Evolutionary conservation across 2,113 vertebrate species (phyloP).

Genomic region (Pionites leucogaster): DNA sequence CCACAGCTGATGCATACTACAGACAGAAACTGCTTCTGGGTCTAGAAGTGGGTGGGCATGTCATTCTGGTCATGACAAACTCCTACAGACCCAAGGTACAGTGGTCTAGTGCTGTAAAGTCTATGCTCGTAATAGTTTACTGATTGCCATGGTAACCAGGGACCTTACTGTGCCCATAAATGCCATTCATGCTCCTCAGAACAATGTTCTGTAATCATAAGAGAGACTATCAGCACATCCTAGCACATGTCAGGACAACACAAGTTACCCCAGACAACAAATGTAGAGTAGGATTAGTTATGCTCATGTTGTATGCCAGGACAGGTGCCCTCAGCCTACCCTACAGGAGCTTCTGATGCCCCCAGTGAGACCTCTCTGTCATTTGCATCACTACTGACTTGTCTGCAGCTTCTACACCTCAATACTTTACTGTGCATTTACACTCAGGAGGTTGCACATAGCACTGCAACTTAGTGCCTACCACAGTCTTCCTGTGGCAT

Average conservation of each 20-base stretch:
- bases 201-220: rapidly evolving
- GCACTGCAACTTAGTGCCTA: not conserved
- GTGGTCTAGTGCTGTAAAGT: not conserved
- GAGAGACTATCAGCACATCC: not conserved
- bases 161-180: not conserved
- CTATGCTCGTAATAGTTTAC: not conserved
- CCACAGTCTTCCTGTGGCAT: not conserved
- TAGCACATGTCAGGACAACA: not conserved
- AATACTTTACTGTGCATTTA: not conserved
- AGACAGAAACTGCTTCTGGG: not conserved
- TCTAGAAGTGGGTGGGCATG: not conserved
- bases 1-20: not conserved
- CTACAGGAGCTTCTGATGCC: not conserved
- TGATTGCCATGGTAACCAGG: not conserved
- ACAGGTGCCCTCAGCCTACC: not conserved
- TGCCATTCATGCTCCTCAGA: not conserved
- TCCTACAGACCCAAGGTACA: not conserved
- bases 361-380: not conserved
- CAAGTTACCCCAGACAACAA: not conserved
- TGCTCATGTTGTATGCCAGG: rapidly evolving
- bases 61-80: not conserved
- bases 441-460: not conserved
- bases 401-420: not conserved
- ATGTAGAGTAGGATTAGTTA: not conserved
- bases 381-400: not conserved